Evolutionary conservation across 92 coral and sea anemone genomes (phyloP).

Genomic region (Palythoa grandis): DNA sequence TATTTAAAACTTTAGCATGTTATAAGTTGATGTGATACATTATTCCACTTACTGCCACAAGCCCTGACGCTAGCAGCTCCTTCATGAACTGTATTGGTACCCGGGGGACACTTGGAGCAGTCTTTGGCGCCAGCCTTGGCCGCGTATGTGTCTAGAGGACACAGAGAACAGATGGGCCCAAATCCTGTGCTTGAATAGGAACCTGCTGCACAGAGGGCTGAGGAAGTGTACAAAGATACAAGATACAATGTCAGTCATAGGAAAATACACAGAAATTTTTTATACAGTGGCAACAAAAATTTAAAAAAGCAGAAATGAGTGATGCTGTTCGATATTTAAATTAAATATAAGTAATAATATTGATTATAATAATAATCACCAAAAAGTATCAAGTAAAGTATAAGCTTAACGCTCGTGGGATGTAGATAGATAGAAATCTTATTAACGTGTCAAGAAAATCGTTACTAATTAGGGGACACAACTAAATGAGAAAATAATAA

Average conservation of each 20-base stretch:
- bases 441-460: no score
- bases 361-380: no score
- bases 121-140: conserved; percentile 53
- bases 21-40: not conserved
- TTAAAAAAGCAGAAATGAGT: no score
- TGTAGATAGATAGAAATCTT: no score
- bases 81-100: conserved; percentile 54
- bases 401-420: no score
- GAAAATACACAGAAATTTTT: not conserved
- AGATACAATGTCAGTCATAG: no score
- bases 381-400: no score
- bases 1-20: not conserved
- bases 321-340: no score
- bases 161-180: conserved; percentile 83
- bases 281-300: no score
- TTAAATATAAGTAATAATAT: no score
- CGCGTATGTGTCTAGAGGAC: conserved; percentile 80
- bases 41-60: conserved; percentile 65
- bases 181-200: conserved; percentile 76
- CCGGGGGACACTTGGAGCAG: conserved; percentile 78
- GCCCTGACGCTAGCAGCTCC: conserved; percentile 41
- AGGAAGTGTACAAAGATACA: not conserved
- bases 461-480: no score
- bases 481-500: no score
- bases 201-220: conserved; percentile 77